Evolutionary conservation across 2,888 invertebrate genomes (phyloP).

Genomic region (Melanostoma mellinum): DNA sequence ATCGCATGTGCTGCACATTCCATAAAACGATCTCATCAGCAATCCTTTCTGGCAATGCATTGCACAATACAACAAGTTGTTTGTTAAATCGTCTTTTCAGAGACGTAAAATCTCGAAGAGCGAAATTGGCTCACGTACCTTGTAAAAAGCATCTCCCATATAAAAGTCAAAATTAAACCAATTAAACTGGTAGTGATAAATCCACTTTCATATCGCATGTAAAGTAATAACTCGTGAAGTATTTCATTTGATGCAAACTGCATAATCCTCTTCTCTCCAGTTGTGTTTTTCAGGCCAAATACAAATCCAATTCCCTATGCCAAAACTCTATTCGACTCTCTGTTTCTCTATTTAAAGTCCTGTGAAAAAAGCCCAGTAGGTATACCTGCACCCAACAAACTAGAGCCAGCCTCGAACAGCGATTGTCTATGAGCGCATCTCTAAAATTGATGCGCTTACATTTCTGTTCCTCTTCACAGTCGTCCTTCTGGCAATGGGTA

Average conservation of each 20-base stretch:
- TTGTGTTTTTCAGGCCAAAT: neutral
- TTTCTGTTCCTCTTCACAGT: neutral
- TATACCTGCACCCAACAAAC: slow-evolving; percentile 32
- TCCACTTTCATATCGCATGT: slow-evolving; percentile 26
- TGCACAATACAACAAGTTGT: neutral
- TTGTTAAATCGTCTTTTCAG: slow-evolving; percentile 10
- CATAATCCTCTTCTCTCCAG: slow-evolving; percentile 7
- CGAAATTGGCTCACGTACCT: slow-evolving; percentile 16
- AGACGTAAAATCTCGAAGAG: neutral
- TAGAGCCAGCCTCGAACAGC: slow-evolving; percentile 22
- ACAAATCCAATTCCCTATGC: slow-evolving; percentile 42
- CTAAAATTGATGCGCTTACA: slow-evolving; percentile 28
- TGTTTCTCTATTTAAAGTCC: slow-evolving; percentile 32
- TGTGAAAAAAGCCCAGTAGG: slow-evolving; percentile 12
- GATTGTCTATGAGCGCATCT: slow-evolving; percentile 45
- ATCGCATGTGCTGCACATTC: too few relatives aligned
- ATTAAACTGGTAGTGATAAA: slow-evolving; percentile 47
- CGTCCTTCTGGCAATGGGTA: neutral
- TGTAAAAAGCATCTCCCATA: neutral
- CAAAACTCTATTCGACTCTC: neutral
- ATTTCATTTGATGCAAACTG: slow-evolving; percentile 19
- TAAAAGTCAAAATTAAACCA: slow-evolving; percentile 47
- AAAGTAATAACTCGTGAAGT: slow-evolving; percentile 19
- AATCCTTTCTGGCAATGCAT: too few relatives aligned
- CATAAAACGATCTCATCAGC: too few relatives aligned